Conservation (phyloP, 2,797 vertebrate genomes). For the Darevskia nairensis region DNA sequence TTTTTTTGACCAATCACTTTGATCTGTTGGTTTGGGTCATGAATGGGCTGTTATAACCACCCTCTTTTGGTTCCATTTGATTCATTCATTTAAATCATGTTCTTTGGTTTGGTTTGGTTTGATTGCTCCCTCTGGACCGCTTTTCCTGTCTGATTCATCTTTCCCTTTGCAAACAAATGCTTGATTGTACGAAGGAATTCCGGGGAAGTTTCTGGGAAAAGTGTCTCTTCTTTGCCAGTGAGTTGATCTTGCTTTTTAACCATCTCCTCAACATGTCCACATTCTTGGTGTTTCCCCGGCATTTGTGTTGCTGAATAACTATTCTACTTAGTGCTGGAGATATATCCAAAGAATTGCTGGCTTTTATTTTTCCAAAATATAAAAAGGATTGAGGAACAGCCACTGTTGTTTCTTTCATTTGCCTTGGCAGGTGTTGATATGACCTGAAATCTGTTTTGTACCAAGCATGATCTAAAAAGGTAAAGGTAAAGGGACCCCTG, state of each 20-base stretch:
- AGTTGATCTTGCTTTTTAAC: constrained; percentile 19
- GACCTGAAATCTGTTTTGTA: neutral
- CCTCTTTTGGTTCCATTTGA: neutral
- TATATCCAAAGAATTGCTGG: neutral
- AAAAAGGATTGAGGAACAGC: neutral
- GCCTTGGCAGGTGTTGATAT: neutral
- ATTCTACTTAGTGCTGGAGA: constrained; percentile 23
- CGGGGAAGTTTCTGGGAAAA: constrained; percentile 59
- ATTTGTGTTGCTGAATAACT: constrained; percentile 3
- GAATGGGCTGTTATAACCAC: constrained; percentile 15
- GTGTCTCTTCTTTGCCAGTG: constrained; percentile 14
- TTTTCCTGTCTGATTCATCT: constrained; percentile 46
- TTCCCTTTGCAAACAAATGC: neutral
- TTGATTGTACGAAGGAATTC: constrained; percentile 49
- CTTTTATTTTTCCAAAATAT: neutral
- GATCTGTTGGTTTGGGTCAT: neutral
- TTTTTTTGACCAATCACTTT: constrained; percentile 23
- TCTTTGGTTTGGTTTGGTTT: neutral
- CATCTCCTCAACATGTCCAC: constrained; percentile 36
- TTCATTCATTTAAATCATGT: constrained; percentile 8
- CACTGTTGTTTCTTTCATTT: neutral
- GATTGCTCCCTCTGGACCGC: constrained; percentile 37
- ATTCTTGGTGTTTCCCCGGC: neutral
- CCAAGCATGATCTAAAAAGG: neutral
- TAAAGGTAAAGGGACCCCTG: no score